Evolutionary conservation across 2,113 vertebrate genomes (phyloP), one percentile per base, ranked within the genome.

Genomic region (Glaucomys volans): DNA sequence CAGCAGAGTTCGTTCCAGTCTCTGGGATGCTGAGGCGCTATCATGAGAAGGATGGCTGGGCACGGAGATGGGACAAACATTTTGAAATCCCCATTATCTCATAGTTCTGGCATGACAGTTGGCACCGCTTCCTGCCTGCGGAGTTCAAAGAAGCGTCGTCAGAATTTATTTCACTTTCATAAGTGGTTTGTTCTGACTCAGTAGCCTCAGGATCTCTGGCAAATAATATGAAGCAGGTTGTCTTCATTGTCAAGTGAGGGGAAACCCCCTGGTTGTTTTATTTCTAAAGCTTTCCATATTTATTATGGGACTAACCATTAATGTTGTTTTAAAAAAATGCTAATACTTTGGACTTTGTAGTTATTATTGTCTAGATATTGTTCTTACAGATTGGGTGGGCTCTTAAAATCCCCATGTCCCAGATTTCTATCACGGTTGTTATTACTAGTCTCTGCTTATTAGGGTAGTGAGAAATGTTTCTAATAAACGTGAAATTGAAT

Each of bases 81-180:
- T 97, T 97, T 97, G 95, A 97, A 98, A 97, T 95, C 94, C 87
- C 44, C 96, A 97, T 98, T 98, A 98, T 98, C 97, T 98, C 98
- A 98, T 96, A 95, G 96, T 83, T 98, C 85, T 97, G 98, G 98
- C 98, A 98, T 98, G 98, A 93, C 94, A 85, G 82, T 98, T 98
- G 97, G 97, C 97, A 95, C 8, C 2, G 87, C 50, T 98, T 98
- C 97, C 97, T 92, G 96, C 93, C 96, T 95, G 95, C 96, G 94
- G 97, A 98, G 97, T 98, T 91, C 88, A 95, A 97, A 97, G 96
- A 86, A 88, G 91, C 97, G 97, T 97, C 93, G 96, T 97, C 91
- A 96, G 97, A 97, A 97, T 98, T 98, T 97, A 98, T 98, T 98
- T 98, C 97, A 96, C 95, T 98, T 98, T 97, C 90, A 37, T 84